Percentiles rank a stretch among this genome's conserved stretches.
Conservation (phyloP, 1,140 invertebrate species). For the Leptinotarsa lineolata region DNA sequence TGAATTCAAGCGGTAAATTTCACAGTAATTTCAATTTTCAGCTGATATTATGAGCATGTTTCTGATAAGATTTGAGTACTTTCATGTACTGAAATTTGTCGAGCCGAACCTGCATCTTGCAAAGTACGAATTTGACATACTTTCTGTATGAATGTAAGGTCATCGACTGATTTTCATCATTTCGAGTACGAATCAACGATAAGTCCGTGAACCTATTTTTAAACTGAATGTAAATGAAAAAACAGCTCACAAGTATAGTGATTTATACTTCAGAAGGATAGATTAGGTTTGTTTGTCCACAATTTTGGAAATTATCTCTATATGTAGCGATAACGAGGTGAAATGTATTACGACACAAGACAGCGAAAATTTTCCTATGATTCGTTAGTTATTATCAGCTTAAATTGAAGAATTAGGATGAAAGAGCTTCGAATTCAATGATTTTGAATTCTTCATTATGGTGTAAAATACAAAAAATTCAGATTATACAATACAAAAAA, state of each 20-base stretch:
- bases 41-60: too few species aligned
- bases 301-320: slow-evolving; percentile 1
- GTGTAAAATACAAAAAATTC: too few species aligned
- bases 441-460: too few species aligned
- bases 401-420: too few species aligned
- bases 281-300: slow-evolving; percentile 5
- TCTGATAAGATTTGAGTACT: too few species aligned
- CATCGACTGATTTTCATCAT: background rate
- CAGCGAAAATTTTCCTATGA: background rate
- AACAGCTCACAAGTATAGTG: background rate
- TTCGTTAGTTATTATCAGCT: background rate
- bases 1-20: too few species aligned
- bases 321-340: background rate
- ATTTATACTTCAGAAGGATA: slow-evolving; percentile 1
- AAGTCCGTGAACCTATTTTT: background rate
- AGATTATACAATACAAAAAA: too few species aligned
- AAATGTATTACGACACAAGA: background rate
- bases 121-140: slow-evolving; percentile 1
- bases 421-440: too few species aligned
- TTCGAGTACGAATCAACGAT: background rate
- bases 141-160: slow-evolving; percentile 6
- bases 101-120: background rate
- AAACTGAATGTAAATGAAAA: background rate
- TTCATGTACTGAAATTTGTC: background rate
- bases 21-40: too few species aligned